A percentile compares a stretch with the other conserved stretches of the same genome.
Evolutionary conservation across 1,140 invertebrate genomes (phyloP).

Genomic region (Camponotus vicinus): DNA sequence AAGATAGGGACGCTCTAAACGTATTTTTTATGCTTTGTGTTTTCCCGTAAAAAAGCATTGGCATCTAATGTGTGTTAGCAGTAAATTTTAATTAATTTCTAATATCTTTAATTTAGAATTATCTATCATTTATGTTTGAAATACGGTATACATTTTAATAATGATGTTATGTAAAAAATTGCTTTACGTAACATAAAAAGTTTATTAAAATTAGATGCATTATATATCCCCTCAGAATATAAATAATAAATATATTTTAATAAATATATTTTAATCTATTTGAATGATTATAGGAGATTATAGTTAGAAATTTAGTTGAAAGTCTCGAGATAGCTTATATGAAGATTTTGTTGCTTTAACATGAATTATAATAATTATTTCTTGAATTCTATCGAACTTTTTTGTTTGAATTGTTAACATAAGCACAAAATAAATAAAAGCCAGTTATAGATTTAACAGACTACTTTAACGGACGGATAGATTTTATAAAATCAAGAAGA

Average conservation of each 20-base stretch:
- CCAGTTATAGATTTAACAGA: slow-evolving; percentile 1
- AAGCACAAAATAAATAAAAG: background rate
- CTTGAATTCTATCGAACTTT: background rate
- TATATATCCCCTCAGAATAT: background rate
- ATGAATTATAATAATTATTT: slow-evolving; percentile 1
- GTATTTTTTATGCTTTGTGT: slow-evolving; percentile 4
- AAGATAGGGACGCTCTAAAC: slow-evolving; percentile 3
- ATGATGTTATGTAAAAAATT: background rate
- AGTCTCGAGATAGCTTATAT: slow-evolving; percentile 7
- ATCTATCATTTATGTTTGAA: slow-evolving; percentile 10
- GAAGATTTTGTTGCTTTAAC: background rate
- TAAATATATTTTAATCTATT: slow-evolving; percentile 14
- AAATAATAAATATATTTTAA: background rate
- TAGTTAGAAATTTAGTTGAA: slow-evolving; percentile 1
- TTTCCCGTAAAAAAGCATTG: slow-evolving; percentile 46
- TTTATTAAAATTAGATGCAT: background rate
- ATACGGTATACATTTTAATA: background rate
- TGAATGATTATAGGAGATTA: background rate
- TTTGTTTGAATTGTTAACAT: background rate
- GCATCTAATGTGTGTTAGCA: slow-evolving; percentile 31
- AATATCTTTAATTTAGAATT: slow-evolving; percentile 10
- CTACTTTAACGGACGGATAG: slow-evolving; percentile 70
- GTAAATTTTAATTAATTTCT: slow-evolving; percentile 29
- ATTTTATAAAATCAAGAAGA: slow-evolving; percentile 65
- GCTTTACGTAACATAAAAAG: background rate